Percentiles rank a stretch among this genome's conserved stretches.
Conservation (phyloP, 2,888 invertebrate genomes). For the Agrochola macilenta region DNA sequence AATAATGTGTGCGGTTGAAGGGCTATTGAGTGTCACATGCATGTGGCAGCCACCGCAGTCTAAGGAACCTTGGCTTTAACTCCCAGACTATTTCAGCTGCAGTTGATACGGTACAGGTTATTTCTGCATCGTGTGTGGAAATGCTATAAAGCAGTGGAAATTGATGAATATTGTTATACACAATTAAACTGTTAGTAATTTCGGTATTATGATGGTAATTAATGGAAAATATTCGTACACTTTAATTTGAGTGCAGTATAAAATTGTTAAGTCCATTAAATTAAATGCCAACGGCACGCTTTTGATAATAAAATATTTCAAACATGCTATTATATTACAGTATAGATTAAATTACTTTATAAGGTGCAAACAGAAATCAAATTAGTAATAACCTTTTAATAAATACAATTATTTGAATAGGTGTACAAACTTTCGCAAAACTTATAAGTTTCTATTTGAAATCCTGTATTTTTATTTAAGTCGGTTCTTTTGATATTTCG, state of each 20-base stretch:
- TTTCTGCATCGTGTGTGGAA: conserved; percentile 2
- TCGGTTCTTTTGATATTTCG: too few species aligned
- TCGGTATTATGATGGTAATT: background rate
- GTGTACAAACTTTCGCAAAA: too few species aligned
- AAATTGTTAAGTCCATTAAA: background rate
- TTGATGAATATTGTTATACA: background rate
- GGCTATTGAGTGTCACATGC: too few species aligned
- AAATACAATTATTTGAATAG: too few species aligned
- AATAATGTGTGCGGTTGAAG: background rate
- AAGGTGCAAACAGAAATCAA: too few species aligned
- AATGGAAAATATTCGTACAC: background rate
- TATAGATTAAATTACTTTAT: too few species aligned
- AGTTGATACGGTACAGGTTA: conserved; percentile 14
- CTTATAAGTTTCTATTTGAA: too few species aligned
- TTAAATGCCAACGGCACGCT: too few species aligned
- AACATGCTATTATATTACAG: too few species aligned
- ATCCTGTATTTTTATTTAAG: too few species aligned
- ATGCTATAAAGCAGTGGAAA: background rate
- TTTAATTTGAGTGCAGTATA: background rate
- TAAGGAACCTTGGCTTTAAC: background rate
- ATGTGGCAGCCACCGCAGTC: background rate
- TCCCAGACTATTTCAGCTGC: conserved; percentile 17
- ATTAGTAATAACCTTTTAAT: too few species aligned
- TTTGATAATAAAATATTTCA: too few species aligned
- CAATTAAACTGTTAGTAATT: background rate